phyloP scores from a whole-genome alignment of 2,888 invertebrate species.

The Mesochorus sp. region DNA sequence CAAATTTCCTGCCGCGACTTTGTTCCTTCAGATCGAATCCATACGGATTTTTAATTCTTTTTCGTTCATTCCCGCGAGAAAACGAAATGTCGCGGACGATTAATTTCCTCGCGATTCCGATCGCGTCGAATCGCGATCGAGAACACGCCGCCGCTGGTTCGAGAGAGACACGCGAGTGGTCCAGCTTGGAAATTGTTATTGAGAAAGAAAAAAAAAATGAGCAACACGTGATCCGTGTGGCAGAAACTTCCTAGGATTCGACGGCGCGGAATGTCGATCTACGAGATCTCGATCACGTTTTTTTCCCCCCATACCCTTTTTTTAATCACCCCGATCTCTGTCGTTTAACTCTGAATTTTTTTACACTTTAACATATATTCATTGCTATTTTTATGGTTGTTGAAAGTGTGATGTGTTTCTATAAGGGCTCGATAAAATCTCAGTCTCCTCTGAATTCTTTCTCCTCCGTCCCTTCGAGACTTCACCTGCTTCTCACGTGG shows the following conservation, averaged over 20 bases:
- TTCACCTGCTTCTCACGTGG: neutral
- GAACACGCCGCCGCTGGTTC: neutral
- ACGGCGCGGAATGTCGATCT: constrained; percentile 33
- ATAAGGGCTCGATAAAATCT: no score
- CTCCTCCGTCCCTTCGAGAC: neutral
- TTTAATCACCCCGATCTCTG: neutral
- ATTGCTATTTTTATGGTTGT: neutral
- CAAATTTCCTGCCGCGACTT: no score
- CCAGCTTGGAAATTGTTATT: constrained; percentile 17
- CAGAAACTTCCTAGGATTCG: constrained; percentile 35
- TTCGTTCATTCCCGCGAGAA: constrained; percentile 25
- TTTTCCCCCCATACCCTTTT: neutral
- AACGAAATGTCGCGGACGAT: constrained; percentile 19
- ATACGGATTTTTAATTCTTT: neutral
- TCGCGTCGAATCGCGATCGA: constrained; percentile 22
- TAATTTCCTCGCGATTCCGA: constrained; percentile 16
- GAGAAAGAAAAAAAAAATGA: neutral
- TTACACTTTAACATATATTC: neutral
- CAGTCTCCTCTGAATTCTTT: neutral
- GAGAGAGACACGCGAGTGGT: neutral
- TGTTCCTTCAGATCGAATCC: no score
- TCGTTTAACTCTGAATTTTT: neutral
- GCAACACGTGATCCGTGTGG: neutral
- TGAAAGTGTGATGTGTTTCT: neutral
- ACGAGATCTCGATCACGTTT: constrained; percentile 11